Conservation (phyloP, 2,113 vertebrate species). For the Gallinago undulata region DNA sequence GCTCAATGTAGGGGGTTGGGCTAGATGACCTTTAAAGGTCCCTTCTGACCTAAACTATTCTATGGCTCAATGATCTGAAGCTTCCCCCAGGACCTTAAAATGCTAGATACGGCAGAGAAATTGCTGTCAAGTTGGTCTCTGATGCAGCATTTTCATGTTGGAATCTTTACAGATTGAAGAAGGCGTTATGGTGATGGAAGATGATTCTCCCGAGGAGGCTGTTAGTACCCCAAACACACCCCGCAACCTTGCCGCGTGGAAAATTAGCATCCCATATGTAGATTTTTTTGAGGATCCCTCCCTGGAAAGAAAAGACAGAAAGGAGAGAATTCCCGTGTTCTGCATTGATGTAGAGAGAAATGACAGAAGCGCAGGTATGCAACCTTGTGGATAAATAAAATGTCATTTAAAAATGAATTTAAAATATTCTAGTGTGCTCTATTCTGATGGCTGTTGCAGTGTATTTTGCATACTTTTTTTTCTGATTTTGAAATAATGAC, state of each 20-base stretch:
- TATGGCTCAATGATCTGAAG: too few species aligned
- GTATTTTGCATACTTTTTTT: background rate
- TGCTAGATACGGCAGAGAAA: too few species aligned
- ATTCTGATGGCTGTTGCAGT: background rate
- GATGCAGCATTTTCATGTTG: background rate
- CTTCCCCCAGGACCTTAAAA: too few species aligned
- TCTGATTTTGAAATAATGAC: background rate
- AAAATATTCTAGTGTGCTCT: background rate
- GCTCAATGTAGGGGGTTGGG: background rate
- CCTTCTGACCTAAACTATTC: too few species aligned
- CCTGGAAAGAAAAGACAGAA: conserved; percentile 82
- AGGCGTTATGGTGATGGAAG: conserved; percentile 91
- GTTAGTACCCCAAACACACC: conserved; percentile 76
- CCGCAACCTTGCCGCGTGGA: conserved; percentile 91
- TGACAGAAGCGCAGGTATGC: conserved; percentile 85
- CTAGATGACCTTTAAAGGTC: background rate
- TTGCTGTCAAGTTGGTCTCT: too few species aligned
- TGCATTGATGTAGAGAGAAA: conserved; percentile 94
- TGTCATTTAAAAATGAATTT: background rate
- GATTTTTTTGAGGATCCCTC: conserved; percentile 86
- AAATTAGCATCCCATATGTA: conserved; percentile 88
- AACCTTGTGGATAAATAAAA: background rate
- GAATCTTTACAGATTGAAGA: conserved; percentile 87
- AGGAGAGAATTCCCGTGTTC: conserved; percentile 91
- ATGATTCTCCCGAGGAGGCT: conserved; percentile 84